These are phyloP conservation scores for Agrotis clavis DNA, from an alignment of 2,888 invertebrate genomes.

Conservation along the genomic window DNA sequence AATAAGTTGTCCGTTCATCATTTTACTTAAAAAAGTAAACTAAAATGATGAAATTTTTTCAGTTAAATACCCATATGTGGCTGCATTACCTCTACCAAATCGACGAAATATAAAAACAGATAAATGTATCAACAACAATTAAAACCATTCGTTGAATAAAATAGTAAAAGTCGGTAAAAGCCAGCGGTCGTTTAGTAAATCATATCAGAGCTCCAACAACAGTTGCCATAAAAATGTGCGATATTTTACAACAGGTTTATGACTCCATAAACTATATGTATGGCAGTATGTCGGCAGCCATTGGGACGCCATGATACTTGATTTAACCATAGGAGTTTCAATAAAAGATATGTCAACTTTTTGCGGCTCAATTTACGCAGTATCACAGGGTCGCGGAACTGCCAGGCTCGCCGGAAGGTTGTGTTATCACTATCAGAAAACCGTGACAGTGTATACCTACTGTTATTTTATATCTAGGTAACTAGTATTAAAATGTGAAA, in stretches of 20 bases:
- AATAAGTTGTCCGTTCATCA: too few relatives aligned
- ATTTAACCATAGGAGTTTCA: neutral
- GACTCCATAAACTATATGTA: conserved; percentile 50
- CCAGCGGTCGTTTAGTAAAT: conserved; percentile 43
- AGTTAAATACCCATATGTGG: too few relatives aligned
- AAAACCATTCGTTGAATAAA: neutral
- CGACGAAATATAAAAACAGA: neutral
- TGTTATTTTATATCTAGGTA: too few relatives aligned
- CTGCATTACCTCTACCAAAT: too few relatives aligned
- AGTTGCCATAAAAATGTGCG: conserved; percentile 46
- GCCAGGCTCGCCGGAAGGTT: too few relatives aligned
- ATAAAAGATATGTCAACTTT: neutral
- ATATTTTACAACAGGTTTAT: conserved; percentile 59
- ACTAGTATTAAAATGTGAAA: too few relatives aligned
- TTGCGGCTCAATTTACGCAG: neutral
- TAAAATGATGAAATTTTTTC: too few relatives aligned
- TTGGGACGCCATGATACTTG: conserved; percentile 23
- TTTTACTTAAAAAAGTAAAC: too few relatives aligned
- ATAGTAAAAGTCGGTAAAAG: conserved; percentile 29
- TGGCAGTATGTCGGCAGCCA: conserved; percentile 30
- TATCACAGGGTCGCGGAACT: too few relatives aligned
- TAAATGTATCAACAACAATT: neutral
- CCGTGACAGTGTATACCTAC: too few relatives aligned
- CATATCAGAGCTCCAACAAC: conserved; percentile 36
- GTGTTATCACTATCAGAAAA: too few relatives aligned